Base-by-base conservation (phyloP, 2,113 vertebrate species). In the Lophius piscatorius region DNA sequence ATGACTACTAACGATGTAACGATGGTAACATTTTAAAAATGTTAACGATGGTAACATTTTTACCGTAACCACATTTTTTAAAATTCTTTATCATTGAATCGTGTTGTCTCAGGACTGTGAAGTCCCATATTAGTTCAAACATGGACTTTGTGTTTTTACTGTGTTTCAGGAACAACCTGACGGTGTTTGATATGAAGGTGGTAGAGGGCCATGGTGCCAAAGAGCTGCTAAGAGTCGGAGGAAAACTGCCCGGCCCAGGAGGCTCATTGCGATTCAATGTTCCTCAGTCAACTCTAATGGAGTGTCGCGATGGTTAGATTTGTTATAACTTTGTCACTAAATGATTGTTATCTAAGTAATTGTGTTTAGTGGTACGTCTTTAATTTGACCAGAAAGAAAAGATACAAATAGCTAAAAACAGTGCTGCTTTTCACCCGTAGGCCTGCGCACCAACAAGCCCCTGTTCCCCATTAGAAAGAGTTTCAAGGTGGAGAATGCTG, bases 401-500 rank as follows among this genome's bases (percentile, higher is more conserved):
- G 2, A 0, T 11, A 2, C 20, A 23, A 38, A 28, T 17, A 33
- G n/a, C 11, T 33, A 14, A 60, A n/a, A n/a, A 41, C 8, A 1
- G 16, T 16, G 0, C 6, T 56, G 4, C 41, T 5, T 55, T 13
- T 45, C 9, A 1, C 21, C 29, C 48, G 20, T 75, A 98, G 97
- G 96, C 63, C 71, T 96, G 64, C 94, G 95, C 84, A 93, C 91
- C 87, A 94, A 91, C 88, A 98, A 95, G 87, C 95, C 96, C 6
- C 92, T 90, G 81, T 91, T 92, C 85, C 85, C 96, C 88, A 85
- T 95, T 93, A 86, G 94, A 86, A 99, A 97, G 89, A 97, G 90
- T 82, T 99, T 99, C 83, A 97, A 96, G 87, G 95, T 98, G 68
- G 97, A 99, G 84, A 99, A 98, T 45, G 91, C 95, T 0, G 97